Evolutionary conservation across 2,888 invertebrate species (phyloP), one percentile per base, ranked within the genome.

Genomic region (Dysmachus trigonus): DNA sequence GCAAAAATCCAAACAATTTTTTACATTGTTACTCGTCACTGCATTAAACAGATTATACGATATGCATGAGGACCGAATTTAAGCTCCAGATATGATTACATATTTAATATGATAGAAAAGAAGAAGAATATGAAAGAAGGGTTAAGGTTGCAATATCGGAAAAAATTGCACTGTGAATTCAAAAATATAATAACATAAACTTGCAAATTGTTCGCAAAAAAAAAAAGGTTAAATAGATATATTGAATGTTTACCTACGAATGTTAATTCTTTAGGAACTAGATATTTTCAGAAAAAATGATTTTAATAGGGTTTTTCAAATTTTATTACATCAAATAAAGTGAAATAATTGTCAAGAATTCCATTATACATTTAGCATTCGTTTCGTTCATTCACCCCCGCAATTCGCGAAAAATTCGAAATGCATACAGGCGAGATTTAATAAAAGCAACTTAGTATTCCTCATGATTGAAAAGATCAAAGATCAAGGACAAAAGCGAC

Each of bases 401-500:
- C 51, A 51, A 41, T 27, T 73, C 33, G 27, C 13, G 1, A 15
- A 73, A 73, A 4, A 4, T 30, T 13, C 73, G 13, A 41, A 10
- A 41, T 41, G 13, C 38, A 41, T 41, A 1, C 13, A 15, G 7
- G 33, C 7, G 62, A 73, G 13, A 18, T 73, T n/a, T 10, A 73
- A 73, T 73, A 31, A 15, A 30, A 18, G 73, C 35, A 31, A 22
- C 27, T 18, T 18, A 6, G 18, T 18, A 53, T 22, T 8, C 22
- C 53, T 27, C 22, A 38, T 10, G 62, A 76, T 18, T 35, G 13
- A 22, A 38, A 1, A 30, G 51, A 30, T 4, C 27, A 79, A 27
- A 86, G 79, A 79, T 85, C 85, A 86, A 86, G 71, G 86, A 31
- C 15, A 79, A 85, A 53, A 86, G 77, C 86, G 35, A 84, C 84